These are phyloP conservation scores for Stenopsyche tienmushanensis DNA, from an alignment of 1,140 invertebrate species.

Conservation along the genomic window DNA sequence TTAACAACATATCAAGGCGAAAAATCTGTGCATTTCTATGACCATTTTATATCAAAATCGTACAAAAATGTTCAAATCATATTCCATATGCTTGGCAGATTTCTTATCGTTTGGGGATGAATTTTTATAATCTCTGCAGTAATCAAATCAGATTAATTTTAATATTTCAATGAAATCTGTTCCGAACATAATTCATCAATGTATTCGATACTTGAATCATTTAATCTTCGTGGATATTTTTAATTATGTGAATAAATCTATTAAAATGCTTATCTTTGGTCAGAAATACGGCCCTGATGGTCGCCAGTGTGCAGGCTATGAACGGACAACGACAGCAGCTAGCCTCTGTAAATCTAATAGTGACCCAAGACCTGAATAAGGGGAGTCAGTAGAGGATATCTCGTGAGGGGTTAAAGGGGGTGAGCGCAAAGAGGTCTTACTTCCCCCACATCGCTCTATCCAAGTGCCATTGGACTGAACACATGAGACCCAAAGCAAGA, in stretches of 20 bases:
- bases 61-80: background rate
- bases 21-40: no score
- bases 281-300: slow-evolving; percentile 15
- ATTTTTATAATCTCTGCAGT: no score
- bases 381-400: background rate
- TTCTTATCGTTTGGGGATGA: no score
- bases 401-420: background rate
- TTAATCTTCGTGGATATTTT: background rate
- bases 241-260: background rate
- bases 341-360: slow-evolving; percentile 40
- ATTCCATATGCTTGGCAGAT: no score
- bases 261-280: background rate
- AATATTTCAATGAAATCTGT: background rate
- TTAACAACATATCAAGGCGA: no score
- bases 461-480: slow-evolving; percentile 12
- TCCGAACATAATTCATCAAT: background rate
- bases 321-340: slow-evolving; percentile 18
- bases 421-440: slow-evolving; percentile 1
- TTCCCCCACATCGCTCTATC: slow-evolving; percentile 17
- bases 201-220: background rate
- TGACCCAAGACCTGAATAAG: slow-evolving; percentile 21
- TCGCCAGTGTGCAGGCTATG: slow-evolving; percentile 20
- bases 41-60: background rate
- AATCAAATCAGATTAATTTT: background rate
- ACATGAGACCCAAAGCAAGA: slow-evolving; percentile 21